Base-by-base conservation (phyloP, 2,113 vertebrate species). In the Laterallus jamaicensis region DNA sequence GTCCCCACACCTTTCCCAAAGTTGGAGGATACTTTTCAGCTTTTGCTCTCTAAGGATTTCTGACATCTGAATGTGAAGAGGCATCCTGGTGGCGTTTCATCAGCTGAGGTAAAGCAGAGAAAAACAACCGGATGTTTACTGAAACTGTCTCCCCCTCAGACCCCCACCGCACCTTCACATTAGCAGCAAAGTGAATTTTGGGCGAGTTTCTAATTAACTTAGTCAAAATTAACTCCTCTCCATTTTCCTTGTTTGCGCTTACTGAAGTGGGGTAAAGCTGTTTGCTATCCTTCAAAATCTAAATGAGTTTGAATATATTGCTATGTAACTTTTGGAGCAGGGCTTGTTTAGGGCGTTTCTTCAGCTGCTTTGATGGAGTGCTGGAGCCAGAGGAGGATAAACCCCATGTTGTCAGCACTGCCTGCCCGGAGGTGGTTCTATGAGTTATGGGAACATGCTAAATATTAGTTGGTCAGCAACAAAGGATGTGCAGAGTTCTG, bases 281-380 rank as follows among this genome's bases (percentile, higher is more conserved):
- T 1, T 64, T 24, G 5, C 25, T 39, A 6, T 40, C 11, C 66
- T 67, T 58, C 15, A 49, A 55, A 44, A 42, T 62, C 3, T 4
- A 22, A 50, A 15, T 35, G 24, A 22, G 14, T 83, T 89, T 83
- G 68, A 37, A 52, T 56, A 13, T 37, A 5, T 1, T 16, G 13
- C 5, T 2, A 6, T 37, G 6, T 18, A 29, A 40, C 4, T 37
- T 40, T 37, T 9, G 2, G 2, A 59, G 8, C 24, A 1, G 0
- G 37, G 5, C 9, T 0, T 8, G 4, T 40, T 63, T 59, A 15
- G 31, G 10, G 3, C 42, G 86, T 28, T 14, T 82, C 54, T 15
- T 47, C 62, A 18, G 9, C 2, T 77, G 52, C 31, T 64, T 0
- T 80, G 31, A 6, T 1, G 47, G 40, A 49, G 32, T 77, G 37